Evolutionary conservation across 1,140 invertebrate genomes (phyloP), one percentile per base, ranked within the genome.

Genomic region (Lepidurus arcticus): DNA sequence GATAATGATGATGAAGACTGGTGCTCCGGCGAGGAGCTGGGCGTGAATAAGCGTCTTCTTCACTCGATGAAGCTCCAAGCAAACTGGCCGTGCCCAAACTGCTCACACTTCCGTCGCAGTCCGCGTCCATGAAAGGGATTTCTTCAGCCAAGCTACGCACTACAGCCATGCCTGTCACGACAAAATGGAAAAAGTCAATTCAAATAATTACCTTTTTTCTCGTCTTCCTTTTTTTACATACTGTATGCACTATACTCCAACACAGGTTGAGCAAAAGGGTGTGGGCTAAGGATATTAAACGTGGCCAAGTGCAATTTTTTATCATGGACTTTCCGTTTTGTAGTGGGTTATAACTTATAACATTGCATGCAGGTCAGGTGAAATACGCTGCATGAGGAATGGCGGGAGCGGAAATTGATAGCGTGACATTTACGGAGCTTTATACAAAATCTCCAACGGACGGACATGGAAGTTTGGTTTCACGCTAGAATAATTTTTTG

Each of bases 61-160:
- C 73, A 45, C 44, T 74, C 44, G 78, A 74, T 44, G 78, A 74
- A 74, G 74, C 73, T 47, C 73, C 73, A 10, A 78, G n/a, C 34
- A 78, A 47, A 74, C 78, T 78, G 34, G 43, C 43, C 43, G 78
- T 78, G 42, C 73, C 73, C 73, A 74, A 45, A 74, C 73, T 44
- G 73, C 73, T 74, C 73, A 78, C 75, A 45, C 78, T 78, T 73
- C 78, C 78, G 75, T 78, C 78, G 47, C 73, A 78, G 26, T 73
- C 45, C 13, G 65, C 73, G 65, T 78, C 78, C 73, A 78, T 74
- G 75, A 78, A 78, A 44, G 78, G 78, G 44, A 78, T 78, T 45
- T 78, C 73, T 47, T 78, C 78, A 44, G 47, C 78, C 24, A 74
- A 73, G 44, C 45, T 78, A 65, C 53, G 16, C 53, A 65, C 53